phyloP scores from a whole-genome alignment of 2,113 vertebrate species.

The Anoura caudifer region DNA sequence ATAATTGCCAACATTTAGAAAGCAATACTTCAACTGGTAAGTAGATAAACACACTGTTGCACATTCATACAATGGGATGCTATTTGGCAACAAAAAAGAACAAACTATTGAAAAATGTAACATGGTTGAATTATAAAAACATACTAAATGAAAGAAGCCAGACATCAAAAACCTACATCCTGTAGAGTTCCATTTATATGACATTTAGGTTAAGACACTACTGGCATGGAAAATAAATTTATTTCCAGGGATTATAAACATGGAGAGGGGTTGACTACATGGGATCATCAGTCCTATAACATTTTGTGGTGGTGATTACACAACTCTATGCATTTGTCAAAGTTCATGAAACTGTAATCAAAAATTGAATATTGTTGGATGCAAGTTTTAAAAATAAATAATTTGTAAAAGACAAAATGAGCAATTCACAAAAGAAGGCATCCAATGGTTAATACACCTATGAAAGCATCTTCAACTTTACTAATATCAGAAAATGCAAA shows the following conservation, averaged over 20 bases:
- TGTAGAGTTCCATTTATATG: neutral
- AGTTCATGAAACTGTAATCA: neutral
- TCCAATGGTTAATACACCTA: neutral
- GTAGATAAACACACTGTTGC: too few species aligned
- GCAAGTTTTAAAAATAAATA: neutral
- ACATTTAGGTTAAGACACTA: neutral
- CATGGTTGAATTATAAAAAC: too few species aligned
- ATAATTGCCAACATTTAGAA: too few species aligned
- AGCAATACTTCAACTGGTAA: too few species aligned
- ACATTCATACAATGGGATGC: too few species aligned
- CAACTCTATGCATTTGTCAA: neutral
- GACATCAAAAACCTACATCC: neutral
- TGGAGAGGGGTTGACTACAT: neutral
- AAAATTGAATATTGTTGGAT: neutral
- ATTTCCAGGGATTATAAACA: neutral
- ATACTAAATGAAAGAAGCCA: conserved; percentile 10
- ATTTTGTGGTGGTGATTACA: neutral
- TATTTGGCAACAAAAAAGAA: neutral
- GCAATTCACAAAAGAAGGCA: neutral
- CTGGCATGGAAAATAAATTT: neutral
- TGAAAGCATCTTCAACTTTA: neutral
- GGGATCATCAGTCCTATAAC: neutral
- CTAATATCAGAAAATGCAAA: neutral
- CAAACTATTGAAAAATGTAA: neutral
- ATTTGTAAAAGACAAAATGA: neutral